Conservation (phyloP, 2,888 invertebrate species). For the Coenonympha glycerion region DNA sequence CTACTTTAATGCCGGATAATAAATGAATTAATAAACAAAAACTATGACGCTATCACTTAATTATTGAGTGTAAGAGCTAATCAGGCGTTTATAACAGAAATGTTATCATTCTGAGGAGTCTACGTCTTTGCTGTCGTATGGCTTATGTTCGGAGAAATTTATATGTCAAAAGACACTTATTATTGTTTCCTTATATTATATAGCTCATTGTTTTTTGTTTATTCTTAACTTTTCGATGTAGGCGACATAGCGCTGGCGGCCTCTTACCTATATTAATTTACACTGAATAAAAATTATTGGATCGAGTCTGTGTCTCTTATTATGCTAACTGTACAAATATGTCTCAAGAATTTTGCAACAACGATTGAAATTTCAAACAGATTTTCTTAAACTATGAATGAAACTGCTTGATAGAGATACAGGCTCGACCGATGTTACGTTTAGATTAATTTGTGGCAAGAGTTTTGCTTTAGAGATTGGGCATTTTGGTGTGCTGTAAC, state of each 20-base stretch:
- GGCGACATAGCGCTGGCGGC: constrained; percentile 16
- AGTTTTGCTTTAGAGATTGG: constrained; percentile 58
- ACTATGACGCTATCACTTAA: too few species aligned
- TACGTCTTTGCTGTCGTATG: constrained; percentile 2
- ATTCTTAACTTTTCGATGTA: constrained; percentile 1
- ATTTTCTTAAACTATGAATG: constrained; percentile 10
- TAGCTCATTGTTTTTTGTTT: constrained; percentile 7
- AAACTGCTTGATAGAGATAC: constrained; percentile 43
- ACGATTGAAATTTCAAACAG: background rate
- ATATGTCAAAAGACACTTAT: constrained; percentile 11
- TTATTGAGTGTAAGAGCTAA: too few species aligned
- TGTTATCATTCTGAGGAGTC: constrained; percentile 9
- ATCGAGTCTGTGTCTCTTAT: constrained; percentile 66
- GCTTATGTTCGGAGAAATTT: background rate
- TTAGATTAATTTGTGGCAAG: constrained; percentile 68
- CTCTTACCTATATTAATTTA: constrained; percentile 42
- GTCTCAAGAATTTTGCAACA: background rate
- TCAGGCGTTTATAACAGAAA: too few species aligned
- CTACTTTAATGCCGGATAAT: too few species aligned
- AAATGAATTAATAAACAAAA: too few species aligned
- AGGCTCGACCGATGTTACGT: constrained; percentile 59
- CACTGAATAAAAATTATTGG: constrained; percentile 57
- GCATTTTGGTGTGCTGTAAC: constrained; percentile 26
- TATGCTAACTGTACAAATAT: constrained; percentile 3
- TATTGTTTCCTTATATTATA: constrained; percentile 2